Base-by-base conservation (phyloP, 2,888 invertebrate genomes). In the Tiliacea citrago region DNA sequence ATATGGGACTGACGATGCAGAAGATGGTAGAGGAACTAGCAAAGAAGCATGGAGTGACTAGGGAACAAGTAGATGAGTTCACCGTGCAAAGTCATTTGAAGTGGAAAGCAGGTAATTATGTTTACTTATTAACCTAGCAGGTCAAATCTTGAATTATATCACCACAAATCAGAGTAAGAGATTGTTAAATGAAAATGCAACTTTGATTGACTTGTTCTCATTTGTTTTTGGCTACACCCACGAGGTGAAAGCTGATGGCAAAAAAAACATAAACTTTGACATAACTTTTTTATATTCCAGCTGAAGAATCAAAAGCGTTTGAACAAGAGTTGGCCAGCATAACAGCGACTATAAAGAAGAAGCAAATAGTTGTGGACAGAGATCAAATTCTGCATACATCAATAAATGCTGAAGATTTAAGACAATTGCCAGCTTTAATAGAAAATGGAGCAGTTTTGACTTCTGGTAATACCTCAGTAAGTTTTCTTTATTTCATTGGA, bases 11-110 rank as follows among this genome's bases (percentile, higher is more conserved):
- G 68, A 98, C 99, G 0, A 98, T 99, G 98, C 99, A 98, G 3
- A 92, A 98, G 72, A 99, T 99, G 39, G 99, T 99, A 3, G 99
- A 99, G 92, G 98, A 98, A 89, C 95, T 99, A 73, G 99, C 98
- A 0, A 89, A 87, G 80, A 97, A 98, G 90, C 98, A 98, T 90
- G 97, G 97, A 78, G 95, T 99, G 49, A 97, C 97, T 0, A 97
- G 98, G 75, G 97, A 98, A 76, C 98, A 98, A 76, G 98, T 98
- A 49, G 99, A 99, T 92, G 96, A 97, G 73, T 99, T 98, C 94
- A 97, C 99, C 0, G 89, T 98, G 7, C 96, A 97, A 68, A 99
- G 99, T 47, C 98, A 99, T 92, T 96, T 97, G 74, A 97, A 97
- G 74, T 99, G 99, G 99, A 98, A 98, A 93, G 97, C 97, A 94